phyloP scores from a whole-genome alignment of 2,797 vertebrate species.

The Sebastes nivosus region DNA sequence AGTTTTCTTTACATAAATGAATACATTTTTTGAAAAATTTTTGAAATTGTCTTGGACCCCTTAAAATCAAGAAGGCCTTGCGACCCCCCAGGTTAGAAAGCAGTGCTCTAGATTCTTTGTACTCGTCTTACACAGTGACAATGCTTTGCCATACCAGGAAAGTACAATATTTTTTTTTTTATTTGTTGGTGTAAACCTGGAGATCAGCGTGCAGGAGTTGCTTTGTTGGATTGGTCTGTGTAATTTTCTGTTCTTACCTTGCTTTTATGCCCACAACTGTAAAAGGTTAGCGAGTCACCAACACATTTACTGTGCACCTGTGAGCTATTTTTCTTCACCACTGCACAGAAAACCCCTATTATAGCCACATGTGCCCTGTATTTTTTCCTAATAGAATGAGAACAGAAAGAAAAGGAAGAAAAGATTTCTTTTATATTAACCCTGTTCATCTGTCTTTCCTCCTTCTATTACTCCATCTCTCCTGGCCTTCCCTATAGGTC shows the following conservation, averaged over 20 bases:
- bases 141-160: background rate
- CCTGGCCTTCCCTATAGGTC: conserved; percentile 26
- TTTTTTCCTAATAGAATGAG: background rate
- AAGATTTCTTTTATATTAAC: conserved; percentile 31
- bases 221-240: background rate
- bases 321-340: background rate
- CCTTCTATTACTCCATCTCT: conserved; percentile 18
- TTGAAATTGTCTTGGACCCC: too few relatives aligned
- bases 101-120: background rate
- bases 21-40: too few relatives aligned
- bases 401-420: background rate
- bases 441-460: conserved; percentile 9
- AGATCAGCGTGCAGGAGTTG: background rate
- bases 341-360: background rate
- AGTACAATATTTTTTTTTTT: background rate
- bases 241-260: background rate
- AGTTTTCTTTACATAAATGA: too few relatives aligned
- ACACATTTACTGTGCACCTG: background rate
- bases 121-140: background rate
- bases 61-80: too few relatives aligned
- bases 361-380: background rate
- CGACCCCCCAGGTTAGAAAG: fast-evolving
- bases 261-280: background rate
- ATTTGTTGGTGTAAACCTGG: background rate
- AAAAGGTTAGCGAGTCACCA: background rate